These are phyloP conservation scores for Sarcophaga bullata DNA, from an alignment of 1,140 invertebrate species.

Conservation along the genomic window DNA sequence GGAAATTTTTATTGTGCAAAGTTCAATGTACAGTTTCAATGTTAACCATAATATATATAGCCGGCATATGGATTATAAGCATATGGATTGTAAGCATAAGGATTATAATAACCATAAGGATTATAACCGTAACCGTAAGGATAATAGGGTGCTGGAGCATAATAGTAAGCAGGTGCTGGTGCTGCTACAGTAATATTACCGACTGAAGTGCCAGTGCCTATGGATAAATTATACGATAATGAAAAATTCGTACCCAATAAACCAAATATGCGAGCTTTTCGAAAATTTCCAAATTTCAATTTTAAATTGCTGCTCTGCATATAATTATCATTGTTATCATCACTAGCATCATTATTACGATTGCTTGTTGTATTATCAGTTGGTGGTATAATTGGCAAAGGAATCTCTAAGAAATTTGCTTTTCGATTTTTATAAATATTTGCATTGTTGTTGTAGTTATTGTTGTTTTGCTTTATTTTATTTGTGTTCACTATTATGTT, in stretches of 20 bases:
- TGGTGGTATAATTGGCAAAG: background rate
- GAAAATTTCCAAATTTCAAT: conserved; percentile 6
- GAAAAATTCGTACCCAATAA: conserved; percentile 26
- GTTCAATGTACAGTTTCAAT: too few relatives aligned
- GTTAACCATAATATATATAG: conserved; percentile 5
- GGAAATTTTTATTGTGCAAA: too few relatives aligned
- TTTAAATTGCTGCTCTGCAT: background rate
- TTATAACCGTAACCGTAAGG: conserved; percentile 20
- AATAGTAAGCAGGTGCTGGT: conserved; percentile 25
- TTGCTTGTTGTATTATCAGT: background rate
- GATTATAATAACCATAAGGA: conserved; percentile 33
- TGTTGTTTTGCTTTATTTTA: too few relatives aligned
- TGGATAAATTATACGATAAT: conserved; percentile 27
- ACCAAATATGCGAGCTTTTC: conserved; percentile 26
- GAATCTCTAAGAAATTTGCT: background rate
- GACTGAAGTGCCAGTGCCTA: background rate
- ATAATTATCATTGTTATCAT: background rate
- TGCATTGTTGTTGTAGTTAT: background rate
- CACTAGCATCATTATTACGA: background rate
- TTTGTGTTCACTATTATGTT: background rate
- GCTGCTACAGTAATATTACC: conserved; percentile 13
- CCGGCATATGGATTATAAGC: conserved; percentile 29
- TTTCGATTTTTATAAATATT: background rate
- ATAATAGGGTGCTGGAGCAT: conserved; percentile 25
- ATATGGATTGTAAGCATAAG: conserved; percentile 28